These are phyloP conservation scores for Leptinotarsa rubiginosa DNA, from an alignment of 2,888 invertebrate genomes.

Conservation along the genomic window DNA sequence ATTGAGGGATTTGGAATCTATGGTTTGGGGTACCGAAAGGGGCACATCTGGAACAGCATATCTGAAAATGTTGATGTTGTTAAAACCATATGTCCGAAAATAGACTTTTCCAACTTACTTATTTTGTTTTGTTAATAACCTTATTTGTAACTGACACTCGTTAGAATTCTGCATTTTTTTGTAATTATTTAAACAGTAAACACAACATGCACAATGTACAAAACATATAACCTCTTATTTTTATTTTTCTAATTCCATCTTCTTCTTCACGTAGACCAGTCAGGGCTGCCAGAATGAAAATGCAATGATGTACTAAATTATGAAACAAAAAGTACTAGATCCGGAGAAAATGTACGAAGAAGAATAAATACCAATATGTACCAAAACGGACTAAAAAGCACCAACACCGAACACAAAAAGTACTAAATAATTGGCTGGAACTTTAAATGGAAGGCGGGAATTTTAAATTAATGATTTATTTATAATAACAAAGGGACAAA, in stretches of 20 bases:
- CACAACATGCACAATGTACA: not conserved
- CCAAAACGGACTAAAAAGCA: no score
- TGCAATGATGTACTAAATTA: no score
- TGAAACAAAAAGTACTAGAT: no score
- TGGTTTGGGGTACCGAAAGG: slow-evolving; percentile 82
- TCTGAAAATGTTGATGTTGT: slow-evolving; percentile 68
- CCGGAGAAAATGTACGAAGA: no score
- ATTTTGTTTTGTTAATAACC: slow-evolving; percentile 83
- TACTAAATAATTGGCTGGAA: no score
- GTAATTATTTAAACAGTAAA: not conserved
- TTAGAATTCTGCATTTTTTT: slow-evolving; percentile 52
- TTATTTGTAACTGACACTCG: slow-evolving; percentile 79
- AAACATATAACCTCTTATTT: not conserved
- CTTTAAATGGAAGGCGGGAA: no score
- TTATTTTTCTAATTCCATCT: not conserved
- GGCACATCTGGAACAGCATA: slow-evolving; percentile 90
- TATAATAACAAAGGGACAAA: no score
- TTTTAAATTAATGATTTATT: no score
- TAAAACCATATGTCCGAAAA: slow-evolving; percentile 10
- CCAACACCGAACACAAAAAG: no score
- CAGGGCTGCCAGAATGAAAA: no score
- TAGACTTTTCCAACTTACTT: slow-evolving; percentile 71
- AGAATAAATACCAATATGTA: no score
- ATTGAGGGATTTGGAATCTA: slow-evolving; percentile 78
- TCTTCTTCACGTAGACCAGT: no score